phyloP scores from a whole-genome alignment of 2,888 invertebrate species.

The Argyra leucocephala region DNA sequence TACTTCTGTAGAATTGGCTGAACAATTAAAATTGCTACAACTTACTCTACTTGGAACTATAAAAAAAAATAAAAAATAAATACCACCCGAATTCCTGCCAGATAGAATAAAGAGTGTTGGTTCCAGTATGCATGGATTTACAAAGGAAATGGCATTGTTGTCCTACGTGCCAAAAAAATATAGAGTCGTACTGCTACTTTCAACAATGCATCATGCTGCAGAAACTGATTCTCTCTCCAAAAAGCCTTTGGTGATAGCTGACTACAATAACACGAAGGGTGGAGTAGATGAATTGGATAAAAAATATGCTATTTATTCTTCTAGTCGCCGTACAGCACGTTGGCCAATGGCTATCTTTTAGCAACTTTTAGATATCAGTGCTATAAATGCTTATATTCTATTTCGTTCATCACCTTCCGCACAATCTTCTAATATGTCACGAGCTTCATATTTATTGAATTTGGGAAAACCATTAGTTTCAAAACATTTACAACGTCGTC shows the following conservation, averaged over 20 bases:
- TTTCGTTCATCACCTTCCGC: too few species aligned
- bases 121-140: background rate
- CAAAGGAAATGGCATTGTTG: background rate
- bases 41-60: conserved; percentile 8
- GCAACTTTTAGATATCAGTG: too few species aligned
- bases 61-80: conserved; percentile 21
- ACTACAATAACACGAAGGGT: conserved; percentile 19
- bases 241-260: conserved; percentile 18
- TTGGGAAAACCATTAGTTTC: too few species aligned
- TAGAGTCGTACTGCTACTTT: too few species aligned
- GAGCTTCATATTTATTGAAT: too few species aligned
- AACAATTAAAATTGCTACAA: background rate
- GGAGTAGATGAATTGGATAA: conserved; percentile 16
- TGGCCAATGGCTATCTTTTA: conserved; percentile 22
- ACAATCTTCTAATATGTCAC: too few species aligned
- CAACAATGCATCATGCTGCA: too few species aligned
- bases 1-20: background rate
- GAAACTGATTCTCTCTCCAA: too few species aligned
- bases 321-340: conserved; percentile 22
- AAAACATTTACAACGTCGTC: too few species aligned
- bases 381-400: too few species aligned
- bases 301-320: conserved; percentile 23
- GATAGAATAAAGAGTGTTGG: background rate
- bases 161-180: background rate
- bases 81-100: conserved; percentile 17